Percentiles rank a stretch among this genome's conserved stretches.
Evolutionary conservation across 2,797 vertebrate genomes (phyloP).

Genomic region (Odontamblyopus rebecca): DNA sequence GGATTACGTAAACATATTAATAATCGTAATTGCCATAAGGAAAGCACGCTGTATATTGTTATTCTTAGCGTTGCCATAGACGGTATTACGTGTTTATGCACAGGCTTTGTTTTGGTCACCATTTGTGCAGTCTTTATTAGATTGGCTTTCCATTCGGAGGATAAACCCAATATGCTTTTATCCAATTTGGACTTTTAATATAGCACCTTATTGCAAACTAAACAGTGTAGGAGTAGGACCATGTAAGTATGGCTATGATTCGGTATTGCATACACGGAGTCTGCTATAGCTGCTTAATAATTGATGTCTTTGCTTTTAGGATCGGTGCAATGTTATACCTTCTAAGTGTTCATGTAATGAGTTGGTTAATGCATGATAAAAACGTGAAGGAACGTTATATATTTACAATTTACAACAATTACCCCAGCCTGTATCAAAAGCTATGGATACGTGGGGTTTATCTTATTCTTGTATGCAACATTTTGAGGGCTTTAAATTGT

Average conservation of each 20-base stretch:
- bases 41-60: background rate
- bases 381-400: too few species aligned
- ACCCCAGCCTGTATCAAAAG: too few species aligned
- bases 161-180: slow-evolving; percentile 5
- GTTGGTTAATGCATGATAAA: too few species aligned
- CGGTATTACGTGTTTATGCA: too few species aligned
- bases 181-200: slow-evolving; percentile 7
- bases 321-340: background rate
- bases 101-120: background rate
- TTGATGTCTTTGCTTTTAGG: background rate
- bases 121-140: background rate
- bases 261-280: background rate
- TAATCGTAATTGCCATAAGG: background rate
- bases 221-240: background rate
- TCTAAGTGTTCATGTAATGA: background rate
- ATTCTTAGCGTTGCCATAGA: background rate
- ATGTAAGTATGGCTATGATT: background rate
- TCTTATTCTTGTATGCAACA: too few species aligned
- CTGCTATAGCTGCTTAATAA: background rate
- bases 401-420: too few species aligned
- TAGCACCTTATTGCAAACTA: background rate
- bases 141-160: slow-evolving; percentile 4
- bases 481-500: too few species aligned
- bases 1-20: too few species aligned
- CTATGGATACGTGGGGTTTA: too few species aligned